Conservation (phyloP, 1,140 invertebrate genomes). For the Conopomorpha cramerella region DNA sequence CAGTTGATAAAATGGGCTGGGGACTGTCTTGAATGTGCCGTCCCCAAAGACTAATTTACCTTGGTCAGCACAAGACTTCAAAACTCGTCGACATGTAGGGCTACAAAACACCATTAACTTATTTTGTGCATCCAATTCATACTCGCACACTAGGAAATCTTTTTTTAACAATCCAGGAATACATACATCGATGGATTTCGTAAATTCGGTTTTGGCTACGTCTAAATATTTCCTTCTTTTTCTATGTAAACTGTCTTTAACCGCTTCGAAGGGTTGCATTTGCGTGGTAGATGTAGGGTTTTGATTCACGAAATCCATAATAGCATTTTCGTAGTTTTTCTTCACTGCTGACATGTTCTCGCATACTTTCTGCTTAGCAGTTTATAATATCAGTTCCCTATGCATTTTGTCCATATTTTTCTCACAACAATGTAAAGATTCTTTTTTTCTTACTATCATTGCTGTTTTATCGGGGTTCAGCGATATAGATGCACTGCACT, state of each 20-base stretch:
- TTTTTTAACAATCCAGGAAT: background rate
- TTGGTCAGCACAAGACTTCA: background rate
- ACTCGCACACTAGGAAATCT: background rate
- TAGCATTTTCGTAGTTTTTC: background rate
- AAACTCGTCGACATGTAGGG: background rate
- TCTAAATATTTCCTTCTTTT: background rate
- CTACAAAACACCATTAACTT: background rate
- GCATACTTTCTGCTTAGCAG: background rate
- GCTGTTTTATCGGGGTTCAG: background rate
- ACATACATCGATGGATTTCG: background rate
- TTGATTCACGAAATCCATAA: background rate
- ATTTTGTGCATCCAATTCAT: background rate
- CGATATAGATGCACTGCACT: background rate
- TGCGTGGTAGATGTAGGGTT: background rate
- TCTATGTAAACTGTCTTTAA: background rate
- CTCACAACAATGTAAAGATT: background rate
- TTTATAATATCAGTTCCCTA: background rate
- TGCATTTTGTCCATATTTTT: background rate
- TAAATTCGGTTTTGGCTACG: background rate
- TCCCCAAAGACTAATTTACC: background rate
- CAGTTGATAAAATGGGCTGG: background rate
- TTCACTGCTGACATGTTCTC: background rate
- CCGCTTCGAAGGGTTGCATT: background rate
- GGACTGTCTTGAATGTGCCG: background rate
- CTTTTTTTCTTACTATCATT: background rate